phyloP scores from a whole-genome alignment of 2,888 invertebrate genomes.

The Platerodrilus igneus region DNA sequence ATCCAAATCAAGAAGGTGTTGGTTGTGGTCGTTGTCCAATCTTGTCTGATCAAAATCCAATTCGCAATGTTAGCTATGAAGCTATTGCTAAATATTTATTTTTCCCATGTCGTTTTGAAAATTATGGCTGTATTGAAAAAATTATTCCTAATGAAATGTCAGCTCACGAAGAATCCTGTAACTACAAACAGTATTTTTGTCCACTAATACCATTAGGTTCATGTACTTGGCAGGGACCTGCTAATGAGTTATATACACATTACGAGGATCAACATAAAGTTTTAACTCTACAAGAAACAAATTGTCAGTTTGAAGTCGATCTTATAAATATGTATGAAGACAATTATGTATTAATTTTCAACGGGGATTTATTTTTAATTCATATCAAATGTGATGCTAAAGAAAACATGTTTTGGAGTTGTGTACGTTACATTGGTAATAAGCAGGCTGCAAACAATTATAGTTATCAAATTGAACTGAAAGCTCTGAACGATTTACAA shows the following conservation, averaged over 20 bases:
- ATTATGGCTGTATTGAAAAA: constrained; percentile 35
- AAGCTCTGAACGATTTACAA: constrained; percentile 3
- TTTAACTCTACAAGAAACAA: constrained; percentile 32
- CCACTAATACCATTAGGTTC: constrained; percentile 24
- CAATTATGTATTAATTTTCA: constrained; percentile 34
- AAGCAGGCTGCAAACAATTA: constrained; percentile 17
- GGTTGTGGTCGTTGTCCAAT: constrained; percentile 38
- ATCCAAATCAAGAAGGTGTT: constrained; percentile 23
- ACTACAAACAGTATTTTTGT: constrained; percentile 31
- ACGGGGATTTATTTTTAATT: constrained; percentile 35
- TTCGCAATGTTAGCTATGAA: constrained; percentile 36
- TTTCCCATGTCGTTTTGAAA: constrained; percentile 37
- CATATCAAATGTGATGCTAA: constrained; percentile 30
- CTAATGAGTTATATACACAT: constrained; percentile 34
- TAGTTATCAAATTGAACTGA: constrained; percentile 16
- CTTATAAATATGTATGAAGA: constrained; percentile 36
- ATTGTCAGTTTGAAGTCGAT: constrained; percentile 40
- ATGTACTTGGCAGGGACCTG: constrained; percentile 37
- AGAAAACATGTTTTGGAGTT: constrained; percentile 31
- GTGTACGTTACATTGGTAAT: constrained; percentile 30
- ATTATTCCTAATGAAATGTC: constrained; percentile 21
- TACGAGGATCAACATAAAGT: constrained; percentile 35
- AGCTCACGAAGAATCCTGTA: constrained; percentile 36
- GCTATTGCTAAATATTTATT: constrained; percentile 28
- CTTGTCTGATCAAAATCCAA: constrained; percentile 25